Percentiles rank a stretch among this genome's conserved stretches.
These are phyloP conservation scores for Anthoscopus minutus DNA, from an alignment of 2,113 vertebrate genomes.

Conservation along the genomic window DNA sequence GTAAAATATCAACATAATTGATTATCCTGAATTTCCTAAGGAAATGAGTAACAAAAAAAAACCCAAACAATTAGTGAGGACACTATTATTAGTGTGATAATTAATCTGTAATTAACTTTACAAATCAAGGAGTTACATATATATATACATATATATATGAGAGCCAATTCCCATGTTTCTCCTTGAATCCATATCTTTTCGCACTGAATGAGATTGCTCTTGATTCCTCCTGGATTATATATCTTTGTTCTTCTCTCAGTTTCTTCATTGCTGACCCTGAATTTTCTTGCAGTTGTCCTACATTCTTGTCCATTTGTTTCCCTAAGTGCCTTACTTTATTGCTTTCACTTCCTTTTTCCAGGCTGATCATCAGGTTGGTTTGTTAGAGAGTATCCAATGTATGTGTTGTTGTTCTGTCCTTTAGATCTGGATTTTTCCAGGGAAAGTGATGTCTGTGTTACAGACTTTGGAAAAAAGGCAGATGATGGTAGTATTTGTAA, in stretches of 20 bases:
- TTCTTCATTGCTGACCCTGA: neutral
- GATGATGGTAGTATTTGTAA: neutral
- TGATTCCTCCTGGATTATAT: neutral
- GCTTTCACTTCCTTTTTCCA: neutral
- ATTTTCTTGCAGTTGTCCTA: neutral
- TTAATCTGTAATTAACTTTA: constrained; percentile 12
- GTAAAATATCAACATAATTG: neutral
- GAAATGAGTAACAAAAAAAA: neutral
- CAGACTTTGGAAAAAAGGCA: neutral
- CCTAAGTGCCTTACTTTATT: neutral
- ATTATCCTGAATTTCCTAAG: neutral
- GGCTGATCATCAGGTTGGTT: neutral
- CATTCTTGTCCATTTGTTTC: neutral
- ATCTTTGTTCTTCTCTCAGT: neutral
- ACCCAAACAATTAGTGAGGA: neutral
- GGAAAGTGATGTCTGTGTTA: neutral
- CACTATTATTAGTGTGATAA: neutral
- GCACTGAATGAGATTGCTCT: neutral
- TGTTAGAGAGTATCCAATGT: neutral
- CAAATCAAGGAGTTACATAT: neutral
- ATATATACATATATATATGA: neutral
- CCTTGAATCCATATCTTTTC: neutral
- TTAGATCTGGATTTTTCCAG: neutral
- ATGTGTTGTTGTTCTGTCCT: neutral
- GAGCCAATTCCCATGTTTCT: neutral